These are phyloP conservation scores for Cancer borealis DNA, from an alignment of 2,888 invertebrate species.

Conservation along the genomic window DNA sequence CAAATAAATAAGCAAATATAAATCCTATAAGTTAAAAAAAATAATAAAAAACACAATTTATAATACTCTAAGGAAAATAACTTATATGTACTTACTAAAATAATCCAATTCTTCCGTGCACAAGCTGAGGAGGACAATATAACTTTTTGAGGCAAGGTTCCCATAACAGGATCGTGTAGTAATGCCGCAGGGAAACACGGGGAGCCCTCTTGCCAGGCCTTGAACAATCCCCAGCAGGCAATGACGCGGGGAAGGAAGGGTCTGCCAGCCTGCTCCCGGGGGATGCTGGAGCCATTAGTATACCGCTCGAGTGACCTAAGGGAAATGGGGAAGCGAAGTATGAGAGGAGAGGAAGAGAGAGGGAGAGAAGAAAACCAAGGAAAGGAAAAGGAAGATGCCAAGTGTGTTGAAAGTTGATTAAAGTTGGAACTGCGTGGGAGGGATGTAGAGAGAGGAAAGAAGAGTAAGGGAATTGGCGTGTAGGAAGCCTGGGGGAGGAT, in stretches of 20 bases:
- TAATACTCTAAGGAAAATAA: too few species aligned
- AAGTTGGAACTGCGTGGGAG: background rate
- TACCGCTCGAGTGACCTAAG: constrained; percentile 9
- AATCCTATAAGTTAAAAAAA: too few species aligned
- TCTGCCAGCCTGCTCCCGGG: background rate
- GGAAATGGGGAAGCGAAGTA: background rate
- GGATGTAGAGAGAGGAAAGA: background rate
- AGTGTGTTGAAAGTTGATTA: constrained; percentile 13
- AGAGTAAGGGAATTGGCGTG: background rate
- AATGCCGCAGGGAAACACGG: background rate
- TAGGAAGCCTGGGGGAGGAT: background rate
- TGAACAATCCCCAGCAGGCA: background rate
- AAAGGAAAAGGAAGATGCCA: background rate
- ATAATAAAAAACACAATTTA: too few species aligned
- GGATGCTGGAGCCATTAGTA: background rate
- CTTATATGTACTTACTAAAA: too few species aligned
- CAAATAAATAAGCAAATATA: too few species aligned
- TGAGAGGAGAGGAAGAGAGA: background rate
- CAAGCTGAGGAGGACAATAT: too few species aligned
- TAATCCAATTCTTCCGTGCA: too few species aligned
- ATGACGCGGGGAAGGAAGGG: background rate
- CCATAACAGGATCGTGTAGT: background rate
- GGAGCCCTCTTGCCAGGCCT: background rate
- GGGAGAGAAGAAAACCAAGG: background rate
- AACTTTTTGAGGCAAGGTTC: too few species aligned